A percentile compares a stretch with the other conserved stretches of the same genome.
phyloP scores from a whole-genome alignment of 2,888 invertebrate species.

The Hirtodrosophila histrioides region DNA sequence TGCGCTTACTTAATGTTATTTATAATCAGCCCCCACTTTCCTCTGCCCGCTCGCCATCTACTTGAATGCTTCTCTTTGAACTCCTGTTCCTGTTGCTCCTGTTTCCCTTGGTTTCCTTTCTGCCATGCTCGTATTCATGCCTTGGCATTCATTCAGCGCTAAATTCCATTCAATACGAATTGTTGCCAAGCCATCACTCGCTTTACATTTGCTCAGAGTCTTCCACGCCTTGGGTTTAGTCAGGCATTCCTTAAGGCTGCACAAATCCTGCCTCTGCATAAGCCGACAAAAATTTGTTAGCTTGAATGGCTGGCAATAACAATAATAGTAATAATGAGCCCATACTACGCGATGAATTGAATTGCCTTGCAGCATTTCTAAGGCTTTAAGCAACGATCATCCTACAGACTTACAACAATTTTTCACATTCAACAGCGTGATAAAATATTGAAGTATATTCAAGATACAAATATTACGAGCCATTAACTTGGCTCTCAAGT shows the following conservation, averaged over 20 bases:
- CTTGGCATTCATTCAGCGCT: constrained; percentile 57
- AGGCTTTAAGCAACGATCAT: constrained; percentile 27
- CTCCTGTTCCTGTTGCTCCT: background rate
- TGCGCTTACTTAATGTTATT: constrained; percentile 75
- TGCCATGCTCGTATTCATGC: constrained; percentile 45
- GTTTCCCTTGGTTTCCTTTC: constrained; percentile 9
- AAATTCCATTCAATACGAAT: constrained; percentile 68
- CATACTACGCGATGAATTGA: constrained; percentile 11
- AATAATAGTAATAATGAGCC: constrained; percentile 33
- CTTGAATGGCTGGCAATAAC: constrained; percentile 36
- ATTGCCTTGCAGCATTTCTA: constrained; percentile 7
- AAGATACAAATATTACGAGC: background rate
- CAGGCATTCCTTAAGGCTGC: constrained; percentile 25
- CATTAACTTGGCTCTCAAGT: constrained; percentile 24
- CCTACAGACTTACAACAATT: constrained; percentile 30
- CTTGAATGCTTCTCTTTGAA: too few relatives aligned
- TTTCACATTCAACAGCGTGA: constrained; percentile 43
- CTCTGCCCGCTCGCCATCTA: background rate
- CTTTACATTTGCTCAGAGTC: constrained; percentile 32
- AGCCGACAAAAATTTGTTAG: constrained; percentile 23
- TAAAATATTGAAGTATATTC: constrained; percentile 41
- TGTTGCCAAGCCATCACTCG: constrained; percentile 60
- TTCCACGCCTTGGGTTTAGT: constrained; percentile 30
- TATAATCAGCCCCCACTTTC: constrained; percentile 58
- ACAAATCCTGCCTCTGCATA: constrained; percentile 25